Conservation (phyloP, 2,113 vertebrate species). For the Hoplias malabaricus region DNA sequence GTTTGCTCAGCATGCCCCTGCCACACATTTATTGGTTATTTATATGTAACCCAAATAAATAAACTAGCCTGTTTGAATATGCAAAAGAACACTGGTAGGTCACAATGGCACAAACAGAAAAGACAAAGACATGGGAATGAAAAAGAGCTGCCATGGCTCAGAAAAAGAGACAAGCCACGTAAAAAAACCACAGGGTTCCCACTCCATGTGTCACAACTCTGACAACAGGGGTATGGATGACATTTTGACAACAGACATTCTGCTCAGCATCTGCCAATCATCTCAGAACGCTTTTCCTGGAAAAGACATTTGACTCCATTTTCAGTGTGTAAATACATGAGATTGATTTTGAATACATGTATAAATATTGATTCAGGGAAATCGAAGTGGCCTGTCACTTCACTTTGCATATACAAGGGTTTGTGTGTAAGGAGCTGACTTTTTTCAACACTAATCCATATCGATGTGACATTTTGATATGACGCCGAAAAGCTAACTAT, state of each 20-base stretch:
- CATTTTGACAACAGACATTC: slow-evolving; percentile 21
- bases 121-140: slow-evolving; percentile 45
- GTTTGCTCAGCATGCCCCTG: slow-evolving; percentile 64
- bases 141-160: slow-evolving; percentile 16
- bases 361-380: slow-evolving; percentile 19
- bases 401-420: slow-evolving; percentile 15
- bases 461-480: slow-evolving; percentile 26
- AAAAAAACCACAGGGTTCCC: slow-evolving; percentile 6
- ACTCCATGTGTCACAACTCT: slow-evolving; percentile 1
- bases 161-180: slow-evolving; percentile 2
- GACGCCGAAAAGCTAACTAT: slow-evolving; percentile 16
- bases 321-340: slow-evolving; percentile 15
- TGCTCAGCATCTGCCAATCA: slow-evolving; percentile 6
- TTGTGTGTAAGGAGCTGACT: neutral
- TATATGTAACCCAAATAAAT: slow-evolving; percentile 64
- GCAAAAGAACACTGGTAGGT: slow-evolving; percentile 61
- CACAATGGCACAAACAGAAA: slow-evolving; percentile 57
- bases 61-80: slow-evolving; percentile 59
- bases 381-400: slow-evolving; percentile 20
- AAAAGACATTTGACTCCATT: slow-evolving; percentile 1
- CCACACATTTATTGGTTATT: slow-evolving; percentile 60
- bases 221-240: slow-evolving; percentile 2
- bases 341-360: slow-evolving; percentile 11
- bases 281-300: slow-evolving; percentile 4
- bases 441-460: neutral